These are phyloP conservation scores for Palythoa grandis DNA, from an alignment of 92 coral and sea anemone genomes.

Conservation along the genomic window DNA sequence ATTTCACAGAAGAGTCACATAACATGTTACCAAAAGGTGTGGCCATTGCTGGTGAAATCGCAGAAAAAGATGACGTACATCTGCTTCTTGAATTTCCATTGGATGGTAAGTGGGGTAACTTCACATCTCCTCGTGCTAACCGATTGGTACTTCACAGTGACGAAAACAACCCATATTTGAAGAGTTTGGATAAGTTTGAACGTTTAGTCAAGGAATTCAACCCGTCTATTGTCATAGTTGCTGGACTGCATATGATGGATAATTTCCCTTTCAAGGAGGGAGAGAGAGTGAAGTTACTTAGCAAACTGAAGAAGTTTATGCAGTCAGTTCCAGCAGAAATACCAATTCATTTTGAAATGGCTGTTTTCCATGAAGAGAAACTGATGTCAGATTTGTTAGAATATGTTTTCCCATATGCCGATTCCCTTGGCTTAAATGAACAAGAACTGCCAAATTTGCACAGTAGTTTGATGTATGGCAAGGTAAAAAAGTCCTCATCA, in stretches of 20 bases:
- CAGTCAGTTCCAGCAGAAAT: conserved; percentile 52
- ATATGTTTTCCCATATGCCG: conserved; percentile 80
- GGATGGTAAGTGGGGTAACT: conserved; percentile 77
- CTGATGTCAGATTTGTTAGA: conserved; percentile 76
- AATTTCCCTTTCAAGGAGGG: conserved; percentile 77
- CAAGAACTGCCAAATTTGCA: conserved; percentile 92
- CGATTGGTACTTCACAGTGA: conserved; percentile 88
- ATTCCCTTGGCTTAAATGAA: conserved; percentile 94
- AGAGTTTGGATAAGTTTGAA: conserved; percentile 62
- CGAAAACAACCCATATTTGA: conserved; percentile 79
- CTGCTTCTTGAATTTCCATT: conserved; percentile 79
- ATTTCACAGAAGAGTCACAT: conserved; percentile 55
- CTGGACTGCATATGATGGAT: conserved; percentile 94
- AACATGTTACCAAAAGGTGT: conserved; percentile 62
- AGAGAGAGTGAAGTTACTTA: conserved; percentile 64
- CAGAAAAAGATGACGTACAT: conserved; percentile 78
- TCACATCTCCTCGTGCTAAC: conserved; percentile 80
- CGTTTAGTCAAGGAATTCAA: conserved; percentile 55
- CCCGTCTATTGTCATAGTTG: conserved; percentile 71
- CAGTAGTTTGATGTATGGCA: conserved; percentile 68
- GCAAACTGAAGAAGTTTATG: conserved; percentile 66
- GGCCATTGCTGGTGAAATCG: conserved; percentile 63
- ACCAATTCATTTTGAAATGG: conserved; percentile 95
- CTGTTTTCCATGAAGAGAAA: conserved; percentile 83
- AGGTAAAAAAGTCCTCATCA: conserved; percentile 80